phyloP scores from a whole-genome alignment of 37 sponge, comb jelly and placozoan genomes.

The Cladorhizidae sp. region DNA sequence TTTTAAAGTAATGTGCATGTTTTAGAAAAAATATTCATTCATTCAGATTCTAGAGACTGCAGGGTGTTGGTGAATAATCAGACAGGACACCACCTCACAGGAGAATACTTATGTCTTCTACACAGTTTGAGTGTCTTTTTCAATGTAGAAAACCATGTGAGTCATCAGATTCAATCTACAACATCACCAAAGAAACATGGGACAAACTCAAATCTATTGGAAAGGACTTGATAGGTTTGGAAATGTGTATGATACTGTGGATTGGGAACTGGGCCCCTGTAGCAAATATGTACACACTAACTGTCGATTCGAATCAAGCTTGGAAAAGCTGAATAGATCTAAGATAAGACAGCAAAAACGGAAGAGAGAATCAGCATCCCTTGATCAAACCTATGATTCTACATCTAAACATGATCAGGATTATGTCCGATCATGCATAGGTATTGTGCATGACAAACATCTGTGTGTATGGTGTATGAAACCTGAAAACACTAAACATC shows the following conservation, averaged over 20 bases:
- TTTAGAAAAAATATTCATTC: too few relatives aligned
- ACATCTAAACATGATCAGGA: neutral
- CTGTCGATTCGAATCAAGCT: neutral
- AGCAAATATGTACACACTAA: neutral
- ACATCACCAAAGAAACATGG: neutral
- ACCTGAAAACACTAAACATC: neutral
- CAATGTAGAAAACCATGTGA: neutral
- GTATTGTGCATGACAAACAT: neutral
- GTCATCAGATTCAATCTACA: neutral
- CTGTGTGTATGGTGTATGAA: neutral
- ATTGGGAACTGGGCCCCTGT: neutral
- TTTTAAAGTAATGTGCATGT: too few relatives aligned
- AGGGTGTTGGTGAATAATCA: too few relatives aligned
- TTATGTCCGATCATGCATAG: neutral
- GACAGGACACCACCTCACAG: too few relatives aligned
- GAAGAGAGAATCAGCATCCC: neutral
- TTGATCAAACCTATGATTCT: too few relatives aligned
- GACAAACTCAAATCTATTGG: neutral
- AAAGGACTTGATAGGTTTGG: neutral
- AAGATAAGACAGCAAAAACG: neutral
- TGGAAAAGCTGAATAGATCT: neutral
- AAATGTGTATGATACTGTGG: neutral
- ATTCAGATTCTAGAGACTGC: too few relatives aligned
- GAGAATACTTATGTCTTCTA: too few relatives aligned
- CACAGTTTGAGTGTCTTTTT: too few relatives aligned